A percentile compares a stretch with the other conserved stretches of the same genome.
phyloP scores from a whole-genome alignment of 2,797 vertebrate species.

The Antennarius maculatus region DNA sequence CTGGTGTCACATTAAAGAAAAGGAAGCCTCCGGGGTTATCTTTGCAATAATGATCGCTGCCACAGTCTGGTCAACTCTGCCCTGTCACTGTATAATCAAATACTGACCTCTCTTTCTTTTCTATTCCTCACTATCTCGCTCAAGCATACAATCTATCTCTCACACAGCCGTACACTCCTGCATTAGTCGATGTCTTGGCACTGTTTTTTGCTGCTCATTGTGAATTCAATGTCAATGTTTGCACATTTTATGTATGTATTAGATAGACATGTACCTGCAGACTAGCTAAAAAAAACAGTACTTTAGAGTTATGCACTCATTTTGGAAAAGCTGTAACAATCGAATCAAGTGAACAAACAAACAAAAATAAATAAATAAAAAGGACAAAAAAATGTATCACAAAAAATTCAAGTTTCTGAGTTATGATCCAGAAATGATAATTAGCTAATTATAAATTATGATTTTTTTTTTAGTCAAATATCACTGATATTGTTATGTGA shows the following conservation, averaged over 20 bases:
- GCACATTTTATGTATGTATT: not conserved
- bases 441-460: too few species aligned
- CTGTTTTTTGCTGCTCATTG: not conserved
- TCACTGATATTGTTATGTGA: conserved; percentile 4
- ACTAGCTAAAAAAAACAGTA: not conserved
- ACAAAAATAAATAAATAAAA: too few species aligned
- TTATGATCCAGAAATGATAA: too few species aligned
- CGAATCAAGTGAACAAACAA: too few species aligned
- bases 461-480: conserved; percentile 27
- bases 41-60: conserved; percentile 60
- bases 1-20: conserved; percentile 62
- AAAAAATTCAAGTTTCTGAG: too few species aligned
- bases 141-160: not conserved
- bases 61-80: conserved; percentile 40
- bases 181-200: not conserved
- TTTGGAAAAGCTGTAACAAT: too few species aligned
- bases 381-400: too few species aligned
- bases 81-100: conserved; percentile 22
- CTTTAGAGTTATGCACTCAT: too few species aligned
- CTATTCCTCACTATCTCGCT: not conserved
- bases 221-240: not conserved
- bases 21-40: conserved; percentile 61
- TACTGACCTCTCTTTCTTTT: conserved; percentile 12
- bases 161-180: not conserved
- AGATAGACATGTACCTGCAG: not conserved